Percentiles rank a stretch among this genome's conserved stretches.
Conservation (phyloP, 2,113 vertebrate genomes). For the Pristiophorus japonicus region DNA sequence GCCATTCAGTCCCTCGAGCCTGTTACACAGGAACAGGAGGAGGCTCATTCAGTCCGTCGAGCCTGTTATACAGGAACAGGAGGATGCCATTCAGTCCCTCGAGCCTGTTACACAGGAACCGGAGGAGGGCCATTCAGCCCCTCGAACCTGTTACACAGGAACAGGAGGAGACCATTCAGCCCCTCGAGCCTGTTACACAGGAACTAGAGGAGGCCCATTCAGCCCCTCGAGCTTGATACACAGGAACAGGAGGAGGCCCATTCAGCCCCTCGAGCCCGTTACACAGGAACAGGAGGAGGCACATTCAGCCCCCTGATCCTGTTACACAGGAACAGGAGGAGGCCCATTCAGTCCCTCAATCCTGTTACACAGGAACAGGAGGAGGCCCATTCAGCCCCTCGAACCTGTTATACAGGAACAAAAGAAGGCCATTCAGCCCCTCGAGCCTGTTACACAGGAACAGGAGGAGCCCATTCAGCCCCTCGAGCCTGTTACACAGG, state of each 20-base stretch:
- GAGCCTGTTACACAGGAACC: background rate
- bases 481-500: background rate
- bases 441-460: background rate
- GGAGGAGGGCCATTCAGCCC: background rate
- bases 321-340: background rate
- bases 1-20: background rate
- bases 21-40: background rate
- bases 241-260: background rate
- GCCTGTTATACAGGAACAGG: background rate
- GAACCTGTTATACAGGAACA: background rate
- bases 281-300: background rate
- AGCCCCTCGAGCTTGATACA: background rate
- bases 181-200: background rate
- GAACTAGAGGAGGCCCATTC: background rate
- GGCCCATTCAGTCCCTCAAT: background rate
- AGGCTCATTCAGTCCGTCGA: background rate
- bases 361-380: background rate
- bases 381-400: background rate
- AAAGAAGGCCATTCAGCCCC: background rate
- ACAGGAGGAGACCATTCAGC: background rate
- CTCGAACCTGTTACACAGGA: background rate
- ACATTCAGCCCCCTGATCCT: background rate
- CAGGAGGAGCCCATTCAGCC: background rate
- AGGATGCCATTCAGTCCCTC: background rate
- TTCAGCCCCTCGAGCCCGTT: background rate